These are phyloP conservation scores for Erpornis zantholeuca DNA, from an alignment of 2,113 vertebrate species.

Conservation along the genomic window DNA sequence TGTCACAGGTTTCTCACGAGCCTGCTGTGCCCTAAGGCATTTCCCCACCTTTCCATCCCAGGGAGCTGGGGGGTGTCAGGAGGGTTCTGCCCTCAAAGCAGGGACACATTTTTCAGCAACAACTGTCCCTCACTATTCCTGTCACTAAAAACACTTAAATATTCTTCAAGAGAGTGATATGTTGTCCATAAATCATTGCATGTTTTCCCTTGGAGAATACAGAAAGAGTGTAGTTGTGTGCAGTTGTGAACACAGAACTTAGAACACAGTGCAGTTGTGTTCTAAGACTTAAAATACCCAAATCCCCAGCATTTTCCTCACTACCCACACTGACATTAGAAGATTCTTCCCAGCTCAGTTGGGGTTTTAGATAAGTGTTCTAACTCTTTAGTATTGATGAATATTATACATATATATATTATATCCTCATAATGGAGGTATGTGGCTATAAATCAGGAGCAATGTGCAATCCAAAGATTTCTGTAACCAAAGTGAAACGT, in stretches of 20 bases:
- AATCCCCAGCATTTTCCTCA: not conserved
- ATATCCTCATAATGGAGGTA: not conserved
- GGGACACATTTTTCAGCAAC: not conserved
- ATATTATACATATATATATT: not conserved
- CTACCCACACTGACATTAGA: not conserved
- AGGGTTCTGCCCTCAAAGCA: not conserved
- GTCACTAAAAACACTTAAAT: not conserved
- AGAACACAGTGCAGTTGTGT: no score
- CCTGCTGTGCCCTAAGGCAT: not conserved
- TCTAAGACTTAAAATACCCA: not conserved
- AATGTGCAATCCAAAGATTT: not conserved
- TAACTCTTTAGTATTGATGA: not conserved
- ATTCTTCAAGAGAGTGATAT: not conserved
- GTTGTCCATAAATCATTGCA: not conserved
- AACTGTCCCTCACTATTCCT: not conserved
- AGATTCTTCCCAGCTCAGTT: not conserved
- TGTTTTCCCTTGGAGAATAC: not conserved
- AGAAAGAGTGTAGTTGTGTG: no score
- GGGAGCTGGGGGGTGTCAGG: not conserved
- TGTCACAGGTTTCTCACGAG: accelerated
- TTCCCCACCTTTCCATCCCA: not conserved
- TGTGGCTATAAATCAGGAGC: not conserved
- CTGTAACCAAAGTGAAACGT: not conserved
- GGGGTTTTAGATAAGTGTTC: not conserved
- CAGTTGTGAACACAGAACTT: no score